These are phyloP conservation scores for Umimayanthus kanabou DNA, from an alignment of 92 coral and sea anemone species.

Conservation along the genomic window DNA sequence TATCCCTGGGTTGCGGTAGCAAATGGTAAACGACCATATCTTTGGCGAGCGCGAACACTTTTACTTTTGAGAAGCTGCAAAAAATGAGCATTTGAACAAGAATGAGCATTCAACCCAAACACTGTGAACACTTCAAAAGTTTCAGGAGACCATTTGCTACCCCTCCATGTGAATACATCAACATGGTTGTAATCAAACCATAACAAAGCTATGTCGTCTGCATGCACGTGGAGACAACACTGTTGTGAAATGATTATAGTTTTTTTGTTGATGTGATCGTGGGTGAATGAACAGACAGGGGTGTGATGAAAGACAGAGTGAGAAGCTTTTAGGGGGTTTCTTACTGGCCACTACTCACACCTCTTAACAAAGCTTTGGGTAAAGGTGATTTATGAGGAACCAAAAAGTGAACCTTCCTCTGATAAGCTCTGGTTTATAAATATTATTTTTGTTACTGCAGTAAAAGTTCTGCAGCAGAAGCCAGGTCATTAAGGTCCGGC, in stretches of 20 bases:
- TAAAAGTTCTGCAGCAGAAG: conserved; percentile 84
- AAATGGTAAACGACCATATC: too few relatives aligned
- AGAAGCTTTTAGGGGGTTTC: not conserved
- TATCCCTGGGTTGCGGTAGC: too few relatives aligned
- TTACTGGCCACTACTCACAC: too few relatives aligned
- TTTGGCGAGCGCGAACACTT: too few relatives aligned
- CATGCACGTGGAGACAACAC: not conserved
- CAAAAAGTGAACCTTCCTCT: not conserved
- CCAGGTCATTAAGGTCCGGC: conserved; percentile 86
- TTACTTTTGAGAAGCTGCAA: too few relatives aligned
- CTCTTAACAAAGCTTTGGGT: too few relatives aligned
- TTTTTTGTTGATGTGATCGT: not conserved
- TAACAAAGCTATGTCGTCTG: not conserved
- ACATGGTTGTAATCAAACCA: not conserved
- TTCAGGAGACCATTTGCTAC: too few relatives aligned
- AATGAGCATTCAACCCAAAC: too few relatives aligned
- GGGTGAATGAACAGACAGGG: not conserved
- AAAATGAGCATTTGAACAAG: too few relatives aligned
- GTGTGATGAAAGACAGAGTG: not conserved
- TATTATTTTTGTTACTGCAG: conserved; percentile 33
- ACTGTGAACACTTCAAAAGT: too few relatives aligned
- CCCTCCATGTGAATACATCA: not conserved
- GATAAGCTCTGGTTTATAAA: not conserved
- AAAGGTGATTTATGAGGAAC: too few relatives aligned
- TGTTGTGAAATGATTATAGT: not conserved